Evolutionary conservation across 2,888 invertebrate species (phyloP), one percentile per base, ranked within the genome.

Genomic region (Hedya salicella): DNA sequence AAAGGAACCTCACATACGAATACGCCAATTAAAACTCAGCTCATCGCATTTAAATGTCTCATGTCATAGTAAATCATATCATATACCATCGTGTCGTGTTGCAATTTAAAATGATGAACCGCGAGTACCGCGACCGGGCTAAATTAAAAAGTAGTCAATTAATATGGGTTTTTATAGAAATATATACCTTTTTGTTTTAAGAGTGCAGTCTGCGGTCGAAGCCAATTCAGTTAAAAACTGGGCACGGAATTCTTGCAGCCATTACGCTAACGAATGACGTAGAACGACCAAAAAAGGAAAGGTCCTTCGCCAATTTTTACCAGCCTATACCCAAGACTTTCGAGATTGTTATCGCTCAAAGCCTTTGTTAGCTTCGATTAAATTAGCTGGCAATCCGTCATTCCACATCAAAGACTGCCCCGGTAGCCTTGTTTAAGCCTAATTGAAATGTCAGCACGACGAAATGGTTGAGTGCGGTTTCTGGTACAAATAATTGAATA

Each of bases 61-160:
- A 49, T 16, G 44, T 48, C 16, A 42, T 46, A 30, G 59, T 70
- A 70, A 70, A 70, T 63, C 53, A 59, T 64, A 70, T 63, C 53
- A 59, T 64, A 42, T 48, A 8, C 13, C 48, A 53, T 49, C 49
- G 69, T 62, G 53, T 53, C 50, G 54, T 62, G 62, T 62, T 44
- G 68, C 68, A 68, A 71, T 71, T 66, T 68, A 69, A 69, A 68
- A 69, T 69, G 57, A 69, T 68, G 57, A 67, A 69, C 60, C 60
- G 52, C 60, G 40, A 17, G 30, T 25, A 25, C 25, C 1, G 25
- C 25, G 25, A 25, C 25, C 25, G 25, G 4, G 6, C 4, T 25
- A 25, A 25, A 25, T 6, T 25, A 25, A 25, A 25, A 25, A 25
- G 25, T 6, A 25, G 1, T 25, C 4, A 25, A 6, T 25, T 25